Evolutionary conservation across 2,888 invertebrate species (phyloP), one percentile per base, ranked within the genome.

Genomic region (Pteria penguin): DNA sequence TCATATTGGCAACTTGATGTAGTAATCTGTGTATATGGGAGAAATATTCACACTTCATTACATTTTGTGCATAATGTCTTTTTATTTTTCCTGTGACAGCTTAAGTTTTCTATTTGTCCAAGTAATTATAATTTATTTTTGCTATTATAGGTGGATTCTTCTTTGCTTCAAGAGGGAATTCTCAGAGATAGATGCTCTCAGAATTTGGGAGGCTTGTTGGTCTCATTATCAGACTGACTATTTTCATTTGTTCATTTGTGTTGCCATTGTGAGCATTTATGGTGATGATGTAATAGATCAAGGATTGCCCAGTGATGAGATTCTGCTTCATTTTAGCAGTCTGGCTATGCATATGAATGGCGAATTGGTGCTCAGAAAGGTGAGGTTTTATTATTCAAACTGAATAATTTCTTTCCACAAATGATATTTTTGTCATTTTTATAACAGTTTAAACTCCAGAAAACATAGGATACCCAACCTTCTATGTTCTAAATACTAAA

Each of bases 151-250:
- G 78, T 98, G 98, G 98, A 96, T 98, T 87, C 93, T 98, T 77
- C 92, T 98, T 94, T 98, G 98, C 91, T 97, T 98, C 93, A 93
- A 93, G 78, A 86, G 97, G 0, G 97, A 98, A 92, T 98, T 98
- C 90, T 95, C 96, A 0, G 97, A 97, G 91, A 95, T 95, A 18
- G 96, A 96, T 52, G 97, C 97, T 0, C 94, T 97, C 60, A 94
- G 96, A 36, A 97, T 98, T 96, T 98, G 97, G 97, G 97, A 98
- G 93, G 96, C 97, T 2, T 98, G 98, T 93, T 98, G 98, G 98
- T 96, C 97, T 0, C 97, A 97, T 93, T 98, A 97, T 92, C 95
- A 97, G 90, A 98, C 98, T 0, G 97, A 97, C 92, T 97, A 97
- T 92, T 98, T 98, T 93, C 98, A 98, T 90, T 93, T 98, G 88